Evolutionary conservation across 2,888 invertebrate species (phyloP).

Genomic region (Tetranychus piercei): DNA sequence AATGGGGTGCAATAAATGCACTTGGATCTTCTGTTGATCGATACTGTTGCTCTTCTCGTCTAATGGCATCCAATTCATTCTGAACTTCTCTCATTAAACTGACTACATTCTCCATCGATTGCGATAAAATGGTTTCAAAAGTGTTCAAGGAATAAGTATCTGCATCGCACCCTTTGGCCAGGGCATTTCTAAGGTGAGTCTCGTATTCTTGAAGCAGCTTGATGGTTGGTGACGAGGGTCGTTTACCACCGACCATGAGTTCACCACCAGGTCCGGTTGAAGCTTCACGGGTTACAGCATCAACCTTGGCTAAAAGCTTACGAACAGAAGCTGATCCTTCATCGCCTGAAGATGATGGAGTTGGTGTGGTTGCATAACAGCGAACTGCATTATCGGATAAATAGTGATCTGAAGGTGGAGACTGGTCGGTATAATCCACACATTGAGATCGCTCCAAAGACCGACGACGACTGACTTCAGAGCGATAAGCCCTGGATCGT

Average conservation of each 20-base stretch:
- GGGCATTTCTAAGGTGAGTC: constrained; percentile 74
- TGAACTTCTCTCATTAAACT: constrained; percentile 29
- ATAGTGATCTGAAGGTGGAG: constrained; percentile 50
- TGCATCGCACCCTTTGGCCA: constrained; percentile 63
- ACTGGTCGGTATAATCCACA: constrained; percentile 47
- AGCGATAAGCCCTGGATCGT: constrained; percentile 19
- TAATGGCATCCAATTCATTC: constrained; percentile 27
- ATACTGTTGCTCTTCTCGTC: constrained; percentile 26
- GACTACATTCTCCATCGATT: constrained; percentile 83
- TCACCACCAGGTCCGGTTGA: not conserved
- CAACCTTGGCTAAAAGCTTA: not conserved
- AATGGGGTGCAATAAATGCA: not conserved
- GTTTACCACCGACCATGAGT: not conserved
- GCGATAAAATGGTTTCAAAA: constrained; percentile 72
- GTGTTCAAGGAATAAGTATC: constrained; percentile 84
- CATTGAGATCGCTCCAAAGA: constrained; percentile 38
- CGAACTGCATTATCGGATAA: not conserved
- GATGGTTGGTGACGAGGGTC: constrained; percentile 60
- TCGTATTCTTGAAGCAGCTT: constrained; percentile 72
- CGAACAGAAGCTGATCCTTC: constrained; percentile 10
- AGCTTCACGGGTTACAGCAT: not conserved
- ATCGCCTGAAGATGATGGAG: constrained; percentile 10
- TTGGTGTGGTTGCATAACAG: constrained; percentile 10
- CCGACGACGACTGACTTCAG: constrained; percentile 26
- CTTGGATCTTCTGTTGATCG: not conserved